Conservation (phyloP, 37 sponge, comb jelly and placozoan species). For the Cliona cf. orientalis region DNA sequence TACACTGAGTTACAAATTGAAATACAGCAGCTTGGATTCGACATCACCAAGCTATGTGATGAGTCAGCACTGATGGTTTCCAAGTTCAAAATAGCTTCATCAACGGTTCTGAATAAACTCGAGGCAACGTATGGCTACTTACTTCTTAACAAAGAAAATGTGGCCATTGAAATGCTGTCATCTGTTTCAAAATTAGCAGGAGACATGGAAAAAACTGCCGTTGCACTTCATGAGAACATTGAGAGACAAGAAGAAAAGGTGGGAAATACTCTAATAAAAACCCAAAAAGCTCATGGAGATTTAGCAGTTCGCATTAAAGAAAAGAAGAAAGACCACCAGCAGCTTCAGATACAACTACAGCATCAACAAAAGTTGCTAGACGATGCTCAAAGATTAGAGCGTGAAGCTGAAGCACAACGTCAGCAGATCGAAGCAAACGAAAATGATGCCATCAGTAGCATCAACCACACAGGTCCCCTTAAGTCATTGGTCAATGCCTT, state of each 20-base stretch:
- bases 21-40: conserved; percentile 56
- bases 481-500: no score
- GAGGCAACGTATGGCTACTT: conserved; percentile 59
- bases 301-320: not conserved
- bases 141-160: conserved; percentile 45
- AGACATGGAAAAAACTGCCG: conserved; percentile 56
- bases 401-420: conserved; percentile 10
- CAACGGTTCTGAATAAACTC: conserved; percentile 38
- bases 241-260: conserved; percentile 35
- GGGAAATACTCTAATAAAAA: not conserved
- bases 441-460: not conserved
- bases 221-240: conserved; percentile 46
- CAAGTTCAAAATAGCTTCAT: conserved; percentile 47
- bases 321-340: conserved; percentile 11
- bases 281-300: conserved; percentile 4
- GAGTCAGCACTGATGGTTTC: conserved; percentile 55
- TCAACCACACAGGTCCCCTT: not conserved
- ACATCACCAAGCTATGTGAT: conserved; percentile 72
- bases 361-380: not conserved
- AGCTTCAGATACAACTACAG: conserved; percentile 15
- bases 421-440: no score
- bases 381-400: conserved; percentile 9
- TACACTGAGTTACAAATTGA: conserved; percentile 51
- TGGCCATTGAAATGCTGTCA: conserved; percentile 59
- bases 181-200: conserved; percentile 40